These are phyloP conservation scores for Benitochromis conjunctus DNA, from an alignment of 2,113 vertebrate species.

Conservation along the genomic window DNA sequence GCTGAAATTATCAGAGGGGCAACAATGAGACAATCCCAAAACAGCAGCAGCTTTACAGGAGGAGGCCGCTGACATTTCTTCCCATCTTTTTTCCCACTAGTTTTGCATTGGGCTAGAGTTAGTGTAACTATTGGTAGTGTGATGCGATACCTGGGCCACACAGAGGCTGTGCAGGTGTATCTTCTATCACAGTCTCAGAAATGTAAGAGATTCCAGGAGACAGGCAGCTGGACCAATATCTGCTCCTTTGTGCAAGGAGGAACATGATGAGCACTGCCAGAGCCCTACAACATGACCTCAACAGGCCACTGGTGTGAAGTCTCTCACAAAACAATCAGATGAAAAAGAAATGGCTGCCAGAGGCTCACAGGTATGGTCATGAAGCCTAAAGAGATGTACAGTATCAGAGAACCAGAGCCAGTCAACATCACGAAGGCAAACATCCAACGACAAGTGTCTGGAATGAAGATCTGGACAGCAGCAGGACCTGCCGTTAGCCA, in stretches of 20 bases:
- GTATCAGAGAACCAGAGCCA: not conserved
- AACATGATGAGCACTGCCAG: not conserved
- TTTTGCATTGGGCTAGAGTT: not conserved
- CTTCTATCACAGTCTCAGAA: not conserved
- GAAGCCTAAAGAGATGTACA: not conserved
- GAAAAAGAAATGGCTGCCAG: not conserved
- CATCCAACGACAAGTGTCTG: not conserved
- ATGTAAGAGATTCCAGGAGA: not conserved
- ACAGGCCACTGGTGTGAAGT: not conserved
- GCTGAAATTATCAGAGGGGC: not conserved
- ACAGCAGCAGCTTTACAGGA: not conserved
- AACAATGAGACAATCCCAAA: not conserved
- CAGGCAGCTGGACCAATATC: not conserved
- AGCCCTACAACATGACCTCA: not conserved
- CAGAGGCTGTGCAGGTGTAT: not conserved
- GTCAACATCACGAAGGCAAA: not conserved
- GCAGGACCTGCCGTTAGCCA: not conserved
- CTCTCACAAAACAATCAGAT: not conserved
- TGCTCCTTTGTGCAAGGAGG: not conserved
- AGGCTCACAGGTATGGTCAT: not conserved
- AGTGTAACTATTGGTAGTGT: not conserved
- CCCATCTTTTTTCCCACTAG: not conserved
- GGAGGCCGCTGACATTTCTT: not conserved
- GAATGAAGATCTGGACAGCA: not conserved
- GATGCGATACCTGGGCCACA: not conserved